Conservation (phyloP, 2,888 invertebrate genomes). For the Meganola albula region DNA sequence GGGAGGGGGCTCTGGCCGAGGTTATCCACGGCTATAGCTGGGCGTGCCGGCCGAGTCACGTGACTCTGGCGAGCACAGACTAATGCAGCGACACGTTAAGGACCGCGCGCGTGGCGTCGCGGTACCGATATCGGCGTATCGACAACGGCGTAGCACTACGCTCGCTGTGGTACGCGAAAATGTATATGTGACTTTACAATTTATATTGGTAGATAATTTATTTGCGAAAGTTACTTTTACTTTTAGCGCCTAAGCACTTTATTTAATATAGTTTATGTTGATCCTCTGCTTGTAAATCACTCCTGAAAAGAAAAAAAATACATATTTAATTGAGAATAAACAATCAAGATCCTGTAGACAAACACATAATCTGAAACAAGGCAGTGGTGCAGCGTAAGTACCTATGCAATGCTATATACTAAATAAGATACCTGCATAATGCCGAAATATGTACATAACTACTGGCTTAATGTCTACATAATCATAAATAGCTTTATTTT, state of each 20-base stretch:
- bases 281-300: conserved; percentile 60
- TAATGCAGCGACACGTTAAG: conserved; percentile 60
- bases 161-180: conserved; percentile 39
- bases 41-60: conserved; percentile 75
- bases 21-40: conserved; percentile 76
- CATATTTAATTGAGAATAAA: conserved; percentile 7
- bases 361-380: conserved; percentile 2
- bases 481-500: conserved; percentile 29
- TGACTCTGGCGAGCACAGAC: conserved; percentile 76
- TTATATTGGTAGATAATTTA: conserved; percentile 35
- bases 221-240: conserved; percentile 42
- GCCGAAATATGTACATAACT: too few relatives aligned
- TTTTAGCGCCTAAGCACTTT: conserved; percentile 55
- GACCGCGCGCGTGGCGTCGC: conserved; percentile 64
- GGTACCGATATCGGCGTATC: conserved; percentile 50
- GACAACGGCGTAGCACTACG: conserved; percentile 50
- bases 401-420: too few relatives aligned
- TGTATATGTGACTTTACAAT: conserved; percentile 50
- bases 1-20: conserved; percentile 76
- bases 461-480: too few relatives aligned
- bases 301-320: conserved; percentile 60
- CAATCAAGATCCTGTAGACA: neutral
- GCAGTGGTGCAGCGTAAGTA: conserved; percentile 24
- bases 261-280: conserved; percentile 52
- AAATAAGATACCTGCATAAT: too few relatives aligned